These are phyloP conservation scores for Urocyon cinereoargenteus DNA, from an alignment of 2,797 vertebrate genomes.

Conservation along the genomic window DNA sequence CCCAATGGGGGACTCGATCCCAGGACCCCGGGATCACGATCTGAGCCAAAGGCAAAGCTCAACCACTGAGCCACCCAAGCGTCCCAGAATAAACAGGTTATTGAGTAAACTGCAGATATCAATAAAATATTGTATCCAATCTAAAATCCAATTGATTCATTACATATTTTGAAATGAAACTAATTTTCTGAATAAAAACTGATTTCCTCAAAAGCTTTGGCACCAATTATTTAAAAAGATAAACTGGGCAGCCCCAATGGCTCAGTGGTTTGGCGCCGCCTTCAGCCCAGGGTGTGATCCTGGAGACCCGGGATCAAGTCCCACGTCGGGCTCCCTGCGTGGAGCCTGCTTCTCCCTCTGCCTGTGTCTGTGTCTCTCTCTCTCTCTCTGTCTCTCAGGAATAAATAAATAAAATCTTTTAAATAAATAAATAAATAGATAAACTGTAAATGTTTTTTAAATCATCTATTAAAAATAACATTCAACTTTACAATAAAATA, in stretches of 20 bases:
- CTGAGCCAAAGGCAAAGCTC: no score
- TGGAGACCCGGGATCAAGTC: no score
- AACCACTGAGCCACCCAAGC: no score
- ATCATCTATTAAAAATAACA: constrained; percentile 22
- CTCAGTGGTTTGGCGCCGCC: no score
- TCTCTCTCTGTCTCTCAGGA: no score
- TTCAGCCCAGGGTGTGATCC: no score
- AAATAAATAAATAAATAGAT: background rate
- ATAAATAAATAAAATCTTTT: no score
- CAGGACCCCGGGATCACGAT: no score
- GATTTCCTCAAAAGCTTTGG: constrained; percentile 29
- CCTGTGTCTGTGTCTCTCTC: no score
- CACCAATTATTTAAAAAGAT: background rate
- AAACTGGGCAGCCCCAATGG: background rate
- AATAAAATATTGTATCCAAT: background rate
- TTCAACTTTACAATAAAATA: constrained; percentile 10
- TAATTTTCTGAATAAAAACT: constrained; percentile 51
- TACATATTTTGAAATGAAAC: background rate
- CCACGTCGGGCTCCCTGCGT: no score
- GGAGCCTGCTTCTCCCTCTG: no score
- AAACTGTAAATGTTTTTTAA: constrained; percentile 8
- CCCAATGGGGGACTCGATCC: no score
- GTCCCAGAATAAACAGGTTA: background rate
- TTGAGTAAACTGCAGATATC: constrained; percentile 3
- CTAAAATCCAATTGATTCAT: background rate